Conservation (phyloP, 30 jellyfish, hydroid and myxozoan species). For the Haliclystus octoradiatus region DNA sequence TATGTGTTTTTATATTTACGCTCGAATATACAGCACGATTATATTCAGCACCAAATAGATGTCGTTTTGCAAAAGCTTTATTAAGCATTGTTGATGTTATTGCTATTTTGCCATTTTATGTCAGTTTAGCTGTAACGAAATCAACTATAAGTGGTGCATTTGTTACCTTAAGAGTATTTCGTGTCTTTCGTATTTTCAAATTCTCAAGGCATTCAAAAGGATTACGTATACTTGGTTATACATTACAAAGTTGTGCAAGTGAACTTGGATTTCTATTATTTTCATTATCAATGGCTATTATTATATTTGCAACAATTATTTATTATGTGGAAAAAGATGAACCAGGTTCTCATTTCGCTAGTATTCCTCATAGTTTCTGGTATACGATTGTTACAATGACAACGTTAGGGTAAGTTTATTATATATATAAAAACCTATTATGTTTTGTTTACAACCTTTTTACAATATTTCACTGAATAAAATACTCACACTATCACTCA, state of each 20-base stretch:
- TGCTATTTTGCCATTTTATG: slow-evolving; percentile 77
- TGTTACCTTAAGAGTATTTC: slow-evolving; percentile 80
- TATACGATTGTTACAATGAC: slow-evolving; percentile 93
- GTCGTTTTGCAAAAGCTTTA: slow-evolving; percentile 56
- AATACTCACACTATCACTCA: too few relatives aligned
- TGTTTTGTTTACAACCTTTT: too few relatives aligned
- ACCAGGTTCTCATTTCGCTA: slow-evolving; percentile 35
- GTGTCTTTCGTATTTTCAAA: slow-evolving; percentile 90
- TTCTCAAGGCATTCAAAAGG: slow-evolving; percentile 94
- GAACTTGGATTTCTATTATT: slow-evolving; percentile 83
- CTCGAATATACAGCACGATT: slow-evolving; percentile 68
- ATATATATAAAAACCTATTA: too few relatives aligned
- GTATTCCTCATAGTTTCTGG: slow-evolving; percentile 93
- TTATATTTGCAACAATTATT: slow-evolving; percentile 76
- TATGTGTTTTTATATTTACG: slow-evolving; percentile 72
- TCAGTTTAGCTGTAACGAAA: slow-evolving; percentile 59
- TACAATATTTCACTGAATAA: too few relatives aligned
- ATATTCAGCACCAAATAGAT: slow-evolving; percentile 80
- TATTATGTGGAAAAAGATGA: slow-evolving; percentile 82
- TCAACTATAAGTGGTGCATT: slow-evolving; percentile 83
- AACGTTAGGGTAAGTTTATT: slow-evolving; percentile 91
- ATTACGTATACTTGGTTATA: slow-evolving; percentile 77
- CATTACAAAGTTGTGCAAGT: slow-evolving; percentile 79
- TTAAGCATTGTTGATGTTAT: slow-evolving; percentile 59
- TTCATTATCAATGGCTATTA: slow-evolving; percentile 85